Evolutionary conservation across 2,888 invertebrate species (phyloP).

Genomic region (Sisyra nigra): DNA sequence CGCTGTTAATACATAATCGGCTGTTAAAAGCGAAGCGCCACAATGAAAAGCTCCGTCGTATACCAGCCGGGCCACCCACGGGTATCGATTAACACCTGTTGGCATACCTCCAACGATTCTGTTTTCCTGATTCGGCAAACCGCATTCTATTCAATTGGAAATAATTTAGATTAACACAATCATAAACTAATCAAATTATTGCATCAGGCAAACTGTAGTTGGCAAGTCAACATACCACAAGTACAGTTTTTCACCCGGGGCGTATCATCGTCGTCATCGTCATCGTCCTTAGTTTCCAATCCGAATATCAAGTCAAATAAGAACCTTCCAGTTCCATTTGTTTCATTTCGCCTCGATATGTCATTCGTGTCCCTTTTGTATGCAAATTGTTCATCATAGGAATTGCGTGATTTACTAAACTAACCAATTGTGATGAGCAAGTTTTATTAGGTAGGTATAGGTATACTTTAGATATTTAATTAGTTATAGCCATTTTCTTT

Average conservation of each 20-base stretch:
- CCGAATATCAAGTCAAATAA: constrained; percentile 59
- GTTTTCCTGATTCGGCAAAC: constrained; percentile 69
- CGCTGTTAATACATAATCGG: constrained; percentile 73
- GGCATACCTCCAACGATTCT: constrained; percentile 74
- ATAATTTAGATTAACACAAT: no score
- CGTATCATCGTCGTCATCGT: constrained; percentile 39
- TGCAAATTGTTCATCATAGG: neutral
- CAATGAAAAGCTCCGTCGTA: constrained; percentile 83
- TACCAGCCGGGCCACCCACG: constrained; percentile 74
- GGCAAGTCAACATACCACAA: constrained; percentile 41
- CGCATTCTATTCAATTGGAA: constrained; percentile 45
- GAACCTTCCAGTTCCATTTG: constrained; percentile 44
- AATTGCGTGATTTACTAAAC: constrained; percentile 3
- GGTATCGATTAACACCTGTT: constrained; percentile 67
- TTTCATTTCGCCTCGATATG: neutral
- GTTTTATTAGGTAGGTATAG: neutral
- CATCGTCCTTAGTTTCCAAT: constrained; percentile 41
- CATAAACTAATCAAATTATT: no score
- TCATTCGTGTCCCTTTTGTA: neutral
- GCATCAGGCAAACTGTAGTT: no score
- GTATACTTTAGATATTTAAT: neutral
- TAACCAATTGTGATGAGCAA: constrained; percentile 2
- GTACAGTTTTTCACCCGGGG: constrained; percentile 47
- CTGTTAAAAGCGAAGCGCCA: constrained; percentile 66
- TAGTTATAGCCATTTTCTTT: no score